Conservation (phyloP, 92 coral and sea anemone genomes). For the Phenganax stokvisi region DNA sequence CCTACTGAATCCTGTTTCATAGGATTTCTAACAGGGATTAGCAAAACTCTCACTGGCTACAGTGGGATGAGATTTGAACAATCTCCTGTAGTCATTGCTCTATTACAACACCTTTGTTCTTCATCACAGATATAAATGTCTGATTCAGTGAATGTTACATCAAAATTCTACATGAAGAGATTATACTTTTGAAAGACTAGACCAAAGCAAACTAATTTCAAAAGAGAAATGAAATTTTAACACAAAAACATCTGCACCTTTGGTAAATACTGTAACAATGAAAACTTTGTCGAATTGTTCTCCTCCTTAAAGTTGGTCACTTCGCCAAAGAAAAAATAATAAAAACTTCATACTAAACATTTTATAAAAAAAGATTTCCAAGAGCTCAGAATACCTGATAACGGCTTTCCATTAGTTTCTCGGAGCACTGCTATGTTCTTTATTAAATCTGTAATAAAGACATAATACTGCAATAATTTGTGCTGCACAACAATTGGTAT, state of each 20-base stretch:
- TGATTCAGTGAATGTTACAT: conserved; percentile 13
- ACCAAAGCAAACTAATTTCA: not conserved
- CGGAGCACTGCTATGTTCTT: conserved; percentile 8
- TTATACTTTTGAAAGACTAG: not conserved
- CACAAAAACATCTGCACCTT: not conserved
- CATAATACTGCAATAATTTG: not conserved
- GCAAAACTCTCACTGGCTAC: not conserved
- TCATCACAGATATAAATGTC: conserved; percentile 28
- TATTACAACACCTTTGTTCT: conserved; percentile 26
- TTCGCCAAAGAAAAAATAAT: not conserved
- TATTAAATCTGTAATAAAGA: conserved; percentile 19
- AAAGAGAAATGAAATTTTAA: not conserved
- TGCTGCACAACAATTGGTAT: too few relatives aligned
- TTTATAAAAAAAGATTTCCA: not conserved
- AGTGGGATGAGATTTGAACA: too few relatives aligned
- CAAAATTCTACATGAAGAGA: conserved; percentile 21
- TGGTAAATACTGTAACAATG: conserved; percentile 14
- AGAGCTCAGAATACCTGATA: not conserved
- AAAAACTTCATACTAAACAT: not conserved
- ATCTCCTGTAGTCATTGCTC: too few relatives aligned
- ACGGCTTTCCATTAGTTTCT: not conserved
- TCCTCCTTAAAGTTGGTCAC: not conserved
- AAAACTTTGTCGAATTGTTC: not conserved
- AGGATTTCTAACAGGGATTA: not conserved
- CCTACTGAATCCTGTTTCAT: too few relatives aligned